Evolutionary conservation across 2,113 vertebrate species (phyloP).

Genomic region (Spheniscus mendiculus): DNA sequence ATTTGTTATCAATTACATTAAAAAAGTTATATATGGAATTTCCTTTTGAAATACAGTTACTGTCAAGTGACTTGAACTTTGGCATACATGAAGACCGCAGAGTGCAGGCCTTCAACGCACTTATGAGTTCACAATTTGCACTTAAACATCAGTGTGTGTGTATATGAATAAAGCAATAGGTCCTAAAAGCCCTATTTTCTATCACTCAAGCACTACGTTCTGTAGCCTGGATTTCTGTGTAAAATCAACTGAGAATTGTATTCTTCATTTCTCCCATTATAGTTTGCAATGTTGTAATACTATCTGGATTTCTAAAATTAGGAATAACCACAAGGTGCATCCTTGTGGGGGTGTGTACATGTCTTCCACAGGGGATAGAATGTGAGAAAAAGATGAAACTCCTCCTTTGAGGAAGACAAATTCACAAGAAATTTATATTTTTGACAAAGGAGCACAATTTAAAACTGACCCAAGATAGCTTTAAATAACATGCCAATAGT

Average conservation of each 20-base stretch:
- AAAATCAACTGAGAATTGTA: not conserved
- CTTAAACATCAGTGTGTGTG: not conserved
- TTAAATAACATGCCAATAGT: not conserved
- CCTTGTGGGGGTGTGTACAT: not conserved
- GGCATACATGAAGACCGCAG: not conserved
- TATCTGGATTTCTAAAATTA: not conserved
- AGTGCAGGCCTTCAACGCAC: not conserved
- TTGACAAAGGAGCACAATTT: not conserved
- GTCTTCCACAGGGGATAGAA: not conserved
- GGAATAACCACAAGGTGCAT: not conserved
- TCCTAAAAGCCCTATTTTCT: not conserved
- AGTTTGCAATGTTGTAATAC: not conserved
- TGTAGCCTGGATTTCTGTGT: not conserved
- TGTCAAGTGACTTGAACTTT: not conserved
- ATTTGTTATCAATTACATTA: not conserved
- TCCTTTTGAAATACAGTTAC: not conserved
- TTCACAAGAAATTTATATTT: not conserved
- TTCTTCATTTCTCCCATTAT: not conserved
- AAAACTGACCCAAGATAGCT: not conserved
- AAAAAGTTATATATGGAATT: not conserved
- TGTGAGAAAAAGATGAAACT: not conserved
- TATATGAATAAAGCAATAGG: not conserved
- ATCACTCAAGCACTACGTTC: not conserved
- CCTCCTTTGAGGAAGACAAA: not conserved
- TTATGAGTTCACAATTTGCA: not conserved